A percentile compares a stretch with the other conserved stretches of the same genome.
Evolutionary conservation across 2,113 vertebrate genomes (phyloP).

Genomic region (Empidonax traillii): DNA sequence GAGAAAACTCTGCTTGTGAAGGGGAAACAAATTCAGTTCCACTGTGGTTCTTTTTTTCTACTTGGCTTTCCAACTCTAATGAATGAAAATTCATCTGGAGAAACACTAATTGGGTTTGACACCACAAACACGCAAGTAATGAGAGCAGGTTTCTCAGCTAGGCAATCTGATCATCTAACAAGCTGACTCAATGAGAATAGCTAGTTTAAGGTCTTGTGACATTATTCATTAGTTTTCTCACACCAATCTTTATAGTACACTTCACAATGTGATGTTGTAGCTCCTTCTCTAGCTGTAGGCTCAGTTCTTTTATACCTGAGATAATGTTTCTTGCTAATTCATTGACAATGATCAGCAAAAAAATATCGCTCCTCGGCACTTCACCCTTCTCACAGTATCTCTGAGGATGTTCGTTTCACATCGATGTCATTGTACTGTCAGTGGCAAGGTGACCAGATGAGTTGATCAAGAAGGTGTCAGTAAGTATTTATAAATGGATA

Average conservation of each 20-base stretch:
- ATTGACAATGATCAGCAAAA: not conserved
- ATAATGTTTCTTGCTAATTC: constrained; percentile 53
- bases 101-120: constrained; percentile 26
- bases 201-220: constrained; percentile 51
- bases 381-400: not conserved
- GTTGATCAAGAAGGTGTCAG: not conserved
- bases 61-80: not conserved
- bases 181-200: constrained; percentile 52
- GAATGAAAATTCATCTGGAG: constrained; percentile 43
- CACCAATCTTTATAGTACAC: constrained; percentile 19
- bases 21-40: not conserved
- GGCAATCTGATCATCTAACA: constrained; percentile 45
- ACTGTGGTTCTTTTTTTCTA: not conserved
- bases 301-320: constrained; percentile 24
- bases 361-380: not conserved
- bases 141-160: constrained; percentile 48
- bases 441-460: not conserved
- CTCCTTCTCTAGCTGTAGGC: not conserved
- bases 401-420: not conserved
- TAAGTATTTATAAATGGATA: not conserved
- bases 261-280: constrained; percentile 18
- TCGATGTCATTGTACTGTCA: not conserved
- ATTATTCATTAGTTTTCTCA: constrained; percentile 58
- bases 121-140: constrained; percentile 20
- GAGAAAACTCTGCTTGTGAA: not conserved